Conservation (phyloP, 2,113 vertebrate genomes). For the Dipodomys merriami region DNA sequence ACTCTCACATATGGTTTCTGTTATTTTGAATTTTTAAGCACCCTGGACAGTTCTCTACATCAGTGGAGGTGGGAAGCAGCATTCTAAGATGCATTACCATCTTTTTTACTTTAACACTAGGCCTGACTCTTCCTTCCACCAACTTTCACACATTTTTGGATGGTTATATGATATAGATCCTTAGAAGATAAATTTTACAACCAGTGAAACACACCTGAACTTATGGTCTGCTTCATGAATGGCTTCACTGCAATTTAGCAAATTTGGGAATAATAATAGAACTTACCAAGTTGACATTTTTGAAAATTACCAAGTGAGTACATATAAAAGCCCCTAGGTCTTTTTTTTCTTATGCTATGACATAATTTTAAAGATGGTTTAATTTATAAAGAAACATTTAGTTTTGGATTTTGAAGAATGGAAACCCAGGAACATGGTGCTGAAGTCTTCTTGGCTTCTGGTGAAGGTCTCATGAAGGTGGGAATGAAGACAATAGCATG, state of each 20-base stretch:
- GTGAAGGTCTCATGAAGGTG: neutral
- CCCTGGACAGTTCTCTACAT: neutral
- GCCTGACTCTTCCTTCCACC: neutral
- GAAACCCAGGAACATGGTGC: too few relatives aligned
- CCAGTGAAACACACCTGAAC: neutral
- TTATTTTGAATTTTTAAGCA: constrained; percentile 12
- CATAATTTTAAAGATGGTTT: neutral
- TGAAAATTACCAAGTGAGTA: neutral
- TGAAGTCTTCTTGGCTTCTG: neutral
- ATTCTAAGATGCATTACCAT: neutral
- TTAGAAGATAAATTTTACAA: neutral
- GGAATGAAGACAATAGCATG: neutral
- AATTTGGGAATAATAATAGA: neutral
- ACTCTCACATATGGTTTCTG: neutral
- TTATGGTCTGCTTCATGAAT: neutral
- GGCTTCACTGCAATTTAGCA: neutral
- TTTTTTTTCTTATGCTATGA: neutral
- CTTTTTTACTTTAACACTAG: neutral
- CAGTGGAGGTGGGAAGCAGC: neutral
- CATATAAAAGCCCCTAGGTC: neutral
- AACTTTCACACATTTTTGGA: neutral
- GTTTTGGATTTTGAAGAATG: neutral
- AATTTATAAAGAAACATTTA: neutral
- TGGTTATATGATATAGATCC: neutral
- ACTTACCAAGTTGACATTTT: neutral